Base-by-base conservation (phyloP, 2,888 invertebrate genomes). In the Scaptomyza tumidula region DNA sequence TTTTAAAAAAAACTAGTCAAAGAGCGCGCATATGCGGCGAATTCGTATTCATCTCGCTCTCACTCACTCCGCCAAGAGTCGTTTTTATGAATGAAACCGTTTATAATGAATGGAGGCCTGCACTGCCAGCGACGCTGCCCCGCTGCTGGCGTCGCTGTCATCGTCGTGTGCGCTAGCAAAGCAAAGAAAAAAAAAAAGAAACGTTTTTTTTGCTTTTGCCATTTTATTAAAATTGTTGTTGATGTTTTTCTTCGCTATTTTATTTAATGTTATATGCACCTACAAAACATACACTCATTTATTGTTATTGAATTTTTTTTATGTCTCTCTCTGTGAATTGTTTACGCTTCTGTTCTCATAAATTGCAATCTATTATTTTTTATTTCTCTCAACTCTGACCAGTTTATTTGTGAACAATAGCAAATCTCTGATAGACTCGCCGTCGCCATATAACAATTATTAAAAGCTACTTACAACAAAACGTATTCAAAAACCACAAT, bases 61-160 rank as follows among this genome's bases (percentile, higher is more conserved):
- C 61, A 62, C 67, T 71, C 75, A 60, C 71, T 78, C 65, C 62
- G 60, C 56, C 68, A 78, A 78, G 78, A 75, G 86, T 74, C 73
- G 88, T 90, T 90, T 90, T 90, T 90, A 90, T 90, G 90, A 90
- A 90, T 90, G 90, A 90, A 90, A 89, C 84, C 86, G 75, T 75
- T 89, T 88, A 89, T 90, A 89, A 89, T 90, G 90, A 89, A 89
- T 90, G 89, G 87, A 89, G 76, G 82, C 71, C 72, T 75, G 74
- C 78, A 69, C 55, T 55, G 74, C 45, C 66, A 66, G 58, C 78
- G 35, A 45, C 56, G 75, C 69, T 69, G 65, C 59, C 59, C 41
- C 63, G 62, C 75, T 71, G 75, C 73, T 73, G 54, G 10, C 80
- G 82, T 77, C 64, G 64, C 78, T 79, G 75, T 33, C 66, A 37